Conservation (phyloP, 2,113 vertebrate genomes). For the Tupaia tana region DNA sequence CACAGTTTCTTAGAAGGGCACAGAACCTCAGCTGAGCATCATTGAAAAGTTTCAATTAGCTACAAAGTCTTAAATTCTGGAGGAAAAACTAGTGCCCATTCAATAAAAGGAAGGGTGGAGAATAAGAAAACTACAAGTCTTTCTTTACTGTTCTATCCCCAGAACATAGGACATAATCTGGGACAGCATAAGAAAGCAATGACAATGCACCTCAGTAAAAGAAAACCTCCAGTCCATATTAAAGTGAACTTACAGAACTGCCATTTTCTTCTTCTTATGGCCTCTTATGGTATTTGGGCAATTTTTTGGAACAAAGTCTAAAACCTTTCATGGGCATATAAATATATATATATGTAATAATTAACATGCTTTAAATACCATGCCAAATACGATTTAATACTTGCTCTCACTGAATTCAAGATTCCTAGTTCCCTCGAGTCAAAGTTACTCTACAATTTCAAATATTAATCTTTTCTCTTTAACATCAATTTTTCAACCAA, state of each 20-base stretch:
- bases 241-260: neutral
- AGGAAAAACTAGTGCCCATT: neutral
- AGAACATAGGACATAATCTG: neutral
- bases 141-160: neutral
- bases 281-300: neutral
- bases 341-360: neutral
- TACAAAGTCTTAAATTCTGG: neutral
- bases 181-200: neutral
- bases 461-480: constrained; percentile 4
- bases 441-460: neutral
- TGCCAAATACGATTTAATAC: constrained; percentile 14
- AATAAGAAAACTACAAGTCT: neutral
- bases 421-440: neutral
- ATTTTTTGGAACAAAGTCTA: neutral
- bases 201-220: neutral
- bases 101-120: constrained; percentile 1
- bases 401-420: constrained; percentile 1
- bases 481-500: constrained; percentile 22
- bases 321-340: neutral
- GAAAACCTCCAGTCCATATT: neutral
- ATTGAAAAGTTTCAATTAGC: neutral
- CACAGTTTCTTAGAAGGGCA: no score
- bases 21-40: neutral
- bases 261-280: neutral
- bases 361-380: neutral